Base-by-base conservation (phyloP, 2,113 vertebrate species). In the Indicator indicator region DNA sequence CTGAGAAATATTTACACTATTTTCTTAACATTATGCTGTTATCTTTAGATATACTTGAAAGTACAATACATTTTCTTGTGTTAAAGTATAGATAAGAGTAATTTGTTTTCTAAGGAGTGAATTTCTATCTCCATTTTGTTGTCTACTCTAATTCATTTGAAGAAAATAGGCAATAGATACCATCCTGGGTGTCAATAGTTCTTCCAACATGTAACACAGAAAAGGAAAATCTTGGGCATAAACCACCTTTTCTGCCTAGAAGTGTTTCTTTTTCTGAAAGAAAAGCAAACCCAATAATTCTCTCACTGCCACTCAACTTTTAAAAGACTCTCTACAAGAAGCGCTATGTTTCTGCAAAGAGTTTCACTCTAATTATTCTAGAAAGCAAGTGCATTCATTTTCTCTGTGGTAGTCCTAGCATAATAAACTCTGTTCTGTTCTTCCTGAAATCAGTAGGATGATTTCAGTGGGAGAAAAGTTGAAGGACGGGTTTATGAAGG, bases 1-100 rank as follows among this genome's bases (percentile, higher is more conserved):
- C 8, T 1, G 2, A 46, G 55, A 71, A 2, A 28, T 2, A 3
- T 67, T 73, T 80, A 2, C 5, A 55, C 32, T 71, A n/a, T 56
- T 83, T 84, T 72, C 17, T 26, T 83, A 56, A 36, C 10, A 58
- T 58, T 77, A 30, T 59, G 52, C 12, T 20, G 18, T 3, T 72
- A 12, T 28, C 9, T 67, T 88, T 27, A 70, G 2, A 36, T 38
- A 15, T n/a, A 5, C 6, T n/a, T 79, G 77, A 58, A 86, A 62
- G 8, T 0, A 3, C 4, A 12, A 32, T 30, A 54, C 0, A 20
- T 54, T 86, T 73, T 76, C 30, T 44, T 27, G 8, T 52, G 16
- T 40, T 83, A 13, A 71, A 54, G 3, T 74, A 72, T 46, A 58
- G 10, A 19, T 56, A 14, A 0, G 0, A 48, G 6, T 28, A 0